Evolutionary conservation across 2,888 invertebrate species (phyloP).

Genomic region (Acrocyrtus sp.): DNA sequence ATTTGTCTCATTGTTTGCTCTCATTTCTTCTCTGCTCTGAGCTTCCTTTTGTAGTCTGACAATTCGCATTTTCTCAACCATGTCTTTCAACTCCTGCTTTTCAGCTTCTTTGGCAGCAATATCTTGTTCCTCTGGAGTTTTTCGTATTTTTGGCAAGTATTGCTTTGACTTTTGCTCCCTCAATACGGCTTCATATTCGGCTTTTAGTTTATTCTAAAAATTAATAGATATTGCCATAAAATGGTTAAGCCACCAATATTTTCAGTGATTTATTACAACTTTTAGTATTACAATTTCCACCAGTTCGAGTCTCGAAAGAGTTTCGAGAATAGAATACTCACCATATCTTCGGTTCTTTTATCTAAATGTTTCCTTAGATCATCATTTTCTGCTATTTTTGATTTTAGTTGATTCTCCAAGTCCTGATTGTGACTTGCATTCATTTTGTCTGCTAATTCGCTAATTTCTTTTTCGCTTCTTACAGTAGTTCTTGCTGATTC

Average conservation of each 20-base stretch:
- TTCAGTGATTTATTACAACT: not conserved
- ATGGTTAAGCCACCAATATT: constrained; percentile 1
- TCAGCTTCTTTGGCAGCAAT: constrained; percentile 68
- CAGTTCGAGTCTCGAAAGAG: not conserved
- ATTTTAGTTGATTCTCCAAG: constrained; percentile 70
- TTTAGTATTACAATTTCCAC: not conserved
- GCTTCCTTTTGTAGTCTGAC: constrained; percentile 55
- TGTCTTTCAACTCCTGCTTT: constrained; percentile 69
- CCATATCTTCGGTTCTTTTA: constrained; percentile 68
- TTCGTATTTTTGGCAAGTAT: constrained; percentile 36
- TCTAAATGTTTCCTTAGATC: constrained; percentile 69
- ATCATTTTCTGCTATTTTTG: constrained; percentile 65
- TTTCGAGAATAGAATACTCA: too few relatives aligned
- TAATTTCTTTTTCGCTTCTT: constrained; percentile 35
- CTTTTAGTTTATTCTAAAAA: constrained; percentile 28
- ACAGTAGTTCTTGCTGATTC: constrained; percentile 69
- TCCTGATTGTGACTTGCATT: constrained; percentile 71
- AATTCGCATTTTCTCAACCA: constrained; percentile 66
- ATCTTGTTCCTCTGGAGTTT: constrained; percentile 19
- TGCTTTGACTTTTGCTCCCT: constrained; percentile 21
- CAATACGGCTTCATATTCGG: constrained; percentile 17
- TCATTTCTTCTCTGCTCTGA: constrained; percentile 12
- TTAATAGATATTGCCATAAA: too few relatives aligned
- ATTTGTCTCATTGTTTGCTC: not conserved
- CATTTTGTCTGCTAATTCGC: constrained; percentile 69